Evolutionary conservation across 2,113 vertebrate genomes (phyloP).

Genomic region (Pelmatolapia mariae): DNA sequence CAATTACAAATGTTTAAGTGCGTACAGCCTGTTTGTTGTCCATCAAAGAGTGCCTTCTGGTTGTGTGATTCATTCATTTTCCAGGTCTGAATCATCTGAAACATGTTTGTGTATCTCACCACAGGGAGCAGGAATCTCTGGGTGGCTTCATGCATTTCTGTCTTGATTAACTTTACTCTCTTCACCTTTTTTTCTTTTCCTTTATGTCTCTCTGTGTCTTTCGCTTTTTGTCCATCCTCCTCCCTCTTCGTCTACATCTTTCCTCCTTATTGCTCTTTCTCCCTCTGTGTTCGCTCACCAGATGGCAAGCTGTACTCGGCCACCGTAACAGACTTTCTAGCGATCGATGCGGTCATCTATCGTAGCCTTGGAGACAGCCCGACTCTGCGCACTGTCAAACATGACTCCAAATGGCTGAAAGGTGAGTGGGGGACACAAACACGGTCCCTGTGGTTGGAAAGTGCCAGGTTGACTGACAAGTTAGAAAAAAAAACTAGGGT

Average conservation of each 20-base stretch:
- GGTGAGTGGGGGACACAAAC: slow-evolving; percentile 71
- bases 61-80: slow-evolving; percentile 20
- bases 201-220: neutral
- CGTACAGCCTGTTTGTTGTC: slow-evolving; percentile 25
- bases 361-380: slow-evolving; percentile 97
- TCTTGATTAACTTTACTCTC: neutral
- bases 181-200: neutral
- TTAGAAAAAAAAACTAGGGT: slow-evolving; percentile 5
- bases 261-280: slow-evolving; percentile 10
- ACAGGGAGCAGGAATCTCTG: neutral
- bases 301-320: slow-evolving; percentile 98
- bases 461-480: slow-evolving; percentile 2
- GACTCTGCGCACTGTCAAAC: slow-evolving; percentile 96
- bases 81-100: slow-evolving; percentile 11
- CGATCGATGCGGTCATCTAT: slow-evolving; percentile 98
- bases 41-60: neutral
- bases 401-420: slow-evolving; percentile 99
- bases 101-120: slow-evolving; percentile 26
- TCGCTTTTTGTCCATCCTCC: neutral
- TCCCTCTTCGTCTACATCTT: neutral
- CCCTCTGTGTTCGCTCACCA: slow-evolving; percentile 50
- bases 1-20: slow-evolving; percentile 30
- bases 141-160: slow-evolving; percentile 22
- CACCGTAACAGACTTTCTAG: slow-evolving; percentile 98
- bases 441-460: neutral